Evolutionary conservation across 2,888 invertebrate species (phyloP), one percentile per base, ranked within the genome.

Genomic region (Allacma fusca): DNA sequence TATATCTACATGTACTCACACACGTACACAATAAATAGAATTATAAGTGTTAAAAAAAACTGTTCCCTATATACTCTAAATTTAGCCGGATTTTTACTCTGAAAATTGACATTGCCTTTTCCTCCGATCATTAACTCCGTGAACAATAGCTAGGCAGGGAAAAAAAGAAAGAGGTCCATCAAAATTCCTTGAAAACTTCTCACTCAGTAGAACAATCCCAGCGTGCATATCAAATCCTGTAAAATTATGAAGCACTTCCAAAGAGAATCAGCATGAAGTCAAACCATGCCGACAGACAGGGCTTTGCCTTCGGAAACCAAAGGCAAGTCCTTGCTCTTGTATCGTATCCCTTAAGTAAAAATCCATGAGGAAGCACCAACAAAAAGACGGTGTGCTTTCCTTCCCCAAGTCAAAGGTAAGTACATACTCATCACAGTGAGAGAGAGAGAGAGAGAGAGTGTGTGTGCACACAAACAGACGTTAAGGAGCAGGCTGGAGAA

Each of bases 201-300:
- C 62, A 62, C 62, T 62, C 62, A 62, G 62, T 62, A 62, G 23
- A 62, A 62, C 62, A 62, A 62, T 62, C 62, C 62, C 62, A 62
- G 62, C 62, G 62, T 62, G 62, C 62, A 62, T 62, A 62, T 62
- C 62, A 62, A 62, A 62, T 62, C 62, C 62, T 62, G 24, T n/a
- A 62, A 62, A 62, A 62, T 62, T 62, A 62, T 62, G 62, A 62
- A 62, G 62, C 24, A 62, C 62, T 62, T 62, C 24, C 62, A 62
- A 62, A 62, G 62, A 62, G 62, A 62, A 62, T 62, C 62, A 62
- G 62, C 62, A 62, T 62, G 62, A 62, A 62, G 62, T 62, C 62
- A 62, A 62, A 62, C 62, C 62, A 62, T 62, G 62, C 26, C 62
- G 62, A 62, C 62, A 62, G 62, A 62, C 62, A 34, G 34, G 34